These are phyloP conservation scores for Amazona vittata DNA, from an alignment of 2,113 vertebrate species.

Conservation along the genomic window DNA sequence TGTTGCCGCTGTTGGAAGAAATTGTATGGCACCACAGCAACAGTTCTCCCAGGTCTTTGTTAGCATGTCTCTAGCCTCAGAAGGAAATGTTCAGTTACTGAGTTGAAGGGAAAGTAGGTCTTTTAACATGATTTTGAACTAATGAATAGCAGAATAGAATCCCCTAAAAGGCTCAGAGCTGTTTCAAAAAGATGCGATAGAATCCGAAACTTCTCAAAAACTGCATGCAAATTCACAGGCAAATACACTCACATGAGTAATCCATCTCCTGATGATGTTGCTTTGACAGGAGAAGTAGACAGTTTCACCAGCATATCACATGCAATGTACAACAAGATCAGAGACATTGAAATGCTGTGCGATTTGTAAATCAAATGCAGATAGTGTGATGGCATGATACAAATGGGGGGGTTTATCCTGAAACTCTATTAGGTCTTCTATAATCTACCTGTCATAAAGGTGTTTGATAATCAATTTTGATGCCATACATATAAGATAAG, in stretches of 20 bases:
- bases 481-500: background rate
- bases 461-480: background rate
- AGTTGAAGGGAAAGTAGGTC: background rate
- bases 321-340: background rate
- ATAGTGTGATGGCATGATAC: background rate
- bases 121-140: background rate
- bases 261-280: background rate
- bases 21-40: background rate
- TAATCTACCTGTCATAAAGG: background rate
- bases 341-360: background rate
- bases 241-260: background rate
- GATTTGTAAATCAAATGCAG: conserved; percentile 9
- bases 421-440: background rate
- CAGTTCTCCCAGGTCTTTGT: background rate
- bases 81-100: background rate
- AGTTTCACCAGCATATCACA: background rate
- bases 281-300: conserved; percentile 4
- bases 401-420: background rate
- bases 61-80: background rate
- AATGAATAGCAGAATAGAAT: background rate
- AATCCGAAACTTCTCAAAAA: background rate
- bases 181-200: background rate
- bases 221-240: background rate
- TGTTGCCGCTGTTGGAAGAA: background rate
- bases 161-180: background rate